Evolutionary conservation across 2,113 vertebrate genomes (phyloP).

Genomic region (Nettapus auritus): DNA sequence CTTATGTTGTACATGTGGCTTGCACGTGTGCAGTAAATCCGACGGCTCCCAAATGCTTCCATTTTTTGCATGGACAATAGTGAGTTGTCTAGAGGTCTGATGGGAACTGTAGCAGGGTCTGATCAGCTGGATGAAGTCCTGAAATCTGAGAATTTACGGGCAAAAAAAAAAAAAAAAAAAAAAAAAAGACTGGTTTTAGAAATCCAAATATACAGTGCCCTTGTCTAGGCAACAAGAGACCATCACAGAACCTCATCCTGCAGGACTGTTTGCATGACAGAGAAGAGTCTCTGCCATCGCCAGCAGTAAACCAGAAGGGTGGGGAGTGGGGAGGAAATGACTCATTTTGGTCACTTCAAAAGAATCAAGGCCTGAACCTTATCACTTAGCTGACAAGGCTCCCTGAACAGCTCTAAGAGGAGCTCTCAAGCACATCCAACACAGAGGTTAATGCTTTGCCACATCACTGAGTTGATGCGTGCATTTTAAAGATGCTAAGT

Average conservation of each 20-base stretch:
- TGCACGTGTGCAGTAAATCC: constrained; percentile 1
- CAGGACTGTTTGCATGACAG: neutral
- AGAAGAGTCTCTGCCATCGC: neutral
- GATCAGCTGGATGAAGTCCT: neutral
- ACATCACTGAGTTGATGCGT: accelerated
- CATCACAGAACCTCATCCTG: neutral
- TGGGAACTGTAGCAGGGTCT: neutral
- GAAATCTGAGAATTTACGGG: neutral
- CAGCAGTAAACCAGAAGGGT: neutral
- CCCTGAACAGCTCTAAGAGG: neutral
- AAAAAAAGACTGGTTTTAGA: neutral
- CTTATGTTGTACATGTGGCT: neutral
- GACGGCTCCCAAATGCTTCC: neutral
- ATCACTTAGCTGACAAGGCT: neutral
- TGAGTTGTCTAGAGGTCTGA: neutral
- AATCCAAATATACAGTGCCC: neutral
- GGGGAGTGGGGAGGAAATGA: neutral
- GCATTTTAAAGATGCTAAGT: neutral
- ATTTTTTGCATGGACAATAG: neutral
- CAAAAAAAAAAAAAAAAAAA: neutral
- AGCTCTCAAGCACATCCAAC: neutral
- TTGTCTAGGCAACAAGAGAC: neutral
- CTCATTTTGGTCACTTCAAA: neutral
- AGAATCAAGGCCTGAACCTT: neutral
- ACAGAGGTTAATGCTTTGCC: neutral